Percentiles rank a stretch among this genome's conserved stretches.
phyloP scores from a whole-genome alignment of 2,797 vertebrate species.

The Enteromius viviparus region DNA sequence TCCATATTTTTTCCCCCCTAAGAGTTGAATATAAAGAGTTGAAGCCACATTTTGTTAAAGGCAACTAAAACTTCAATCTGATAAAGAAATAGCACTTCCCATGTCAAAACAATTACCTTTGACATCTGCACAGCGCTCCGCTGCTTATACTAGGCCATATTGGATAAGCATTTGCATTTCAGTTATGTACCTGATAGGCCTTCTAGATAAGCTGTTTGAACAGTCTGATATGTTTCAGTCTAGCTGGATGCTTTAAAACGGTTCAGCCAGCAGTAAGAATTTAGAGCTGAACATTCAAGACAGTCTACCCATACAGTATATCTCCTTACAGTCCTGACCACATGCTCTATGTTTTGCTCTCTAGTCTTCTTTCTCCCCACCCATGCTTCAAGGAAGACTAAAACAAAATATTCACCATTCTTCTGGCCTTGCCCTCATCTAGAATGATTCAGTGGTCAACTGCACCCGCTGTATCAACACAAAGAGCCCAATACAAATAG shows the following conservation, averaged over 20 bases:
- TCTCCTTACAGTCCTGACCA: conserved; percentile 21
- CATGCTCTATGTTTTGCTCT: conserved; percentile 14
- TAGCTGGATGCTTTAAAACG: background rate
- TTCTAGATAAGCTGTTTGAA: conserved; percentile 28
- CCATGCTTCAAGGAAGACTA: conserved; percentile 24
- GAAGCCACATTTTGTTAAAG: conserved; percentile 14
- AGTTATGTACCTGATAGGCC: conserved; percentile 45
- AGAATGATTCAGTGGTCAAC: conserved; percentile 30
- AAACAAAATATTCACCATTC: conserved; percentile 15
- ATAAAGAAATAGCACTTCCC: conserved; percentile 25
- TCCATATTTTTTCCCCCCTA: background rate
- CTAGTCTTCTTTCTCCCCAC: conserved; percentile 10
- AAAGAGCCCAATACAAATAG: conserved; percentile 21
- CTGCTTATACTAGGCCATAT: conserved; percentile 12
- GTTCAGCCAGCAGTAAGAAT: background rate
- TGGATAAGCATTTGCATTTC: conserved; percentile 40
- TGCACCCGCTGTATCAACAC: conserved; percentile 46
- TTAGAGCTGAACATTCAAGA: background rate
- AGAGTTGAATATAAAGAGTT: conserved; percentile 10
- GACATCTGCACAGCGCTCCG: conserved; percentile 26
- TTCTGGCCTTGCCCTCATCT: conserved; percentile 15
- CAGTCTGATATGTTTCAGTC: conserved; percentile 4
- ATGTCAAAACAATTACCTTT: conserved; percentile 35
- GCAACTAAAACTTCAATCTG: conserved; percentile 36
- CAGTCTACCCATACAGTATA: background rate